These are phyloP conservation scores for Nymphalis urticae DNA, from an alignment of 2,888 invertebrate genomes.

Conservation along the genomic window DNA sequence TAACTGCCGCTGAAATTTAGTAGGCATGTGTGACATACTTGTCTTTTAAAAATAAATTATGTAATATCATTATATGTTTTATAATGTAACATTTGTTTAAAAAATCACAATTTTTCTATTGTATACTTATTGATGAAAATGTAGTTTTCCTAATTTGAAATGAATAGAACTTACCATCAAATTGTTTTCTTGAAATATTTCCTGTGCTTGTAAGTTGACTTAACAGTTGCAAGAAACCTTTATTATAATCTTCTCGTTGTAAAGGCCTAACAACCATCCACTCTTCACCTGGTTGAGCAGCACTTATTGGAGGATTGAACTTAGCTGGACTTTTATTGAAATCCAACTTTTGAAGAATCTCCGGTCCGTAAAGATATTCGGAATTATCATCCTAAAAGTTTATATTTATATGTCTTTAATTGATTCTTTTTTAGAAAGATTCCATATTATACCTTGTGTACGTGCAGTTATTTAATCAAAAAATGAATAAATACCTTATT, in stretches of 20 bases:
- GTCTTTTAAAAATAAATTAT: no score
- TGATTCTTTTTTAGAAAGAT: background rate
- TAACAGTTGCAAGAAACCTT: constrained; percentile 90
- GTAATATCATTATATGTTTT: no score
- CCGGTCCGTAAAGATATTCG: constrained; percentile 84
- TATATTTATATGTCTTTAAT: constrained; percentile 12
- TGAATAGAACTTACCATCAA: constrained; percentile 84
- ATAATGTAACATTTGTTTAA: no score
- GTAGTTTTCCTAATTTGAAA: background rate
- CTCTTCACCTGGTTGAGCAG: constrained; percentile 86
- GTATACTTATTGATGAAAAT: no score
- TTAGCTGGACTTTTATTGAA: constrained; percentile 83
- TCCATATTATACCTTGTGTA: background rate
- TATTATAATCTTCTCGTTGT: constrained; percentile 89
- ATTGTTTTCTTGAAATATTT: constrained; percentile 87
- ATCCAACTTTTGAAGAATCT: constrained; percentile 84
- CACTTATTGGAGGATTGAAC: constrained; percentile 87
- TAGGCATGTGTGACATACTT: no score
- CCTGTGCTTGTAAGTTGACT: constrained; percentile 93
- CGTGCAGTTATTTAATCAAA: background rate
- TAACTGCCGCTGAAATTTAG: no score
- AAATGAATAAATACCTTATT: constrained; percentile 47
- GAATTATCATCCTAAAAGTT: constrained; percentile 69
- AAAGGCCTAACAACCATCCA: constrained; percentile 91
- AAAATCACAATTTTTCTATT: no score